phyloP scores from a whole-genome alignment of 2,113 vertebrate species.

The Gavialis gangeticus region DNA sequence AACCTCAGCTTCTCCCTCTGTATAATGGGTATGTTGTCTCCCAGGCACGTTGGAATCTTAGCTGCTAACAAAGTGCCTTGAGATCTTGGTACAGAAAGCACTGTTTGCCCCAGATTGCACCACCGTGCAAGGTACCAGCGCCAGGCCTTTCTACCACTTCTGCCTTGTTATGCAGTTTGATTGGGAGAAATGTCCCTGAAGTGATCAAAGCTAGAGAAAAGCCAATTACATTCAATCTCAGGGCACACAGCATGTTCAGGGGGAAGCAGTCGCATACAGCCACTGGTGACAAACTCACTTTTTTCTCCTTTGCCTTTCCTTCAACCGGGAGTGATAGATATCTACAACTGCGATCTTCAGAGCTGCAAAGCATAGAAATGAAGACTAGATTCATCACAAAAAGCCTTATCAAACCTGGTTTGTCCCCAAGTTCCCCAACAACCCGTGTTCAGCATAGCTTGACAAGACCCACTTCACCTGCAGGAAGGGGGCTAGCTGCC shows the following conservation, averaged over 20 bases:
- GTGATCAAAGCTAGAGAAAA: neutral
- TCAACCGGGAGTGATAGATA: slow-evolving; percentile 97
- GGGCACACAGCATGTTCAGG: neutral
- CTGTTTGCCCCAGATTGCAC: neutral
- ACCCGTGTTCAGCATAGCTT: neutral
- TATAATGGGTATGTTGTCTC: neutral
- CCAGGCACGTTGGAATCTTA: neutral
- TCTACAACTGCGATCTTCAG: slow-evolving; percentile 98
- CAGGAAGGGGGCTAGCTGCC: neutral
- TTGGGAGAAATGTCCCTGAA: neutral
- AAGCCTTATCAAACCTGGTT: neutral
- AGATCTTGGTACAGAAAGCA: neutral
- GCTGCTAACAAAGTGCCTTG: neutral
- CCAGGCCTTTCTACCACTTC: neutral
- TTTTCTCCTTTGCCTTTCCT: slow-evolving; percentile 95
- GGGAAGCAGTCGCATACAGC: neutral
- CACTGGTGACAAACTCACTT: slow-evolving; percentile 85
- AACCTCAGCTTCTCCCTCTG: neutral
- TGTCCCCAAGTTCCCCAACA: neutral
- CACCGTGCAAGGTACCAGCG: neutral
- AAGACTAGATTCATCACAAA: neutral
- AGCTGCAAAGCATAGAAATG: slow-evolving; percentile 80
- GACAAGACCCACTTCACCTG: neutral
- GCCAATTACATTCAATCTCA: neutral
- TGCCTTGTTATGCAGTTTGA: neutral